Evolutionary conservation across 2,888 invertebrate genomes (phyloP).

Genomic region (Agriopis aurantiaria): DNA sequence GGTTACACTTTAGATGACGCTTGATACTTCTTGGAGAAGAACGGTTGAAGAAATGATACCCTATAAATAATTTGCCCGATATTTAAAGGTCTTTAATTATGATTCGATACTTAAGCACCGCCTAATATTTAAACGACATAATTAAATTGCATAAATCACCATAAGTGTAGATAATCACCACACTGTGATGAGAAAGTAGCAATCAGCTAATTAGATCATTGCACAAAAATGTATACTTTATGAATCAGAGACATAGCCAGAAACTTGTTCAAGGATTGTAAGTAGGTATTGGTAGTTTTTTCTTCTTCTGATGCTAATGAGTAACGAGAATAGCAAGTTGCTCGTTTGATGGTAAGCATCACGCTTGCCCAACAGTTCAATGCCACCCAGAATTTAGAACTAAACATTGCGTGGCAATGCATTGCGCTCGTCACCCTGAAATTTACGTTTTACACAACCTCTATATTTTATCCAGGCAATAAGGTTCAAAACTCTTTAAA

Average conservation of each 20-base stretch:
- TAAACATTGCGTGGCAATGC: too few species aligned
- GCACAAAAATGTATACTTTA: background rate
- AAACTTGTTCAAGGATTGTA: background rate
- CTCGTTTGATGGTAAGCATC: too few species aligned
- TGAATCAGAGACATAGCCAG: background rate
- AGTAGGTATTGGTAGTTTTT: background rate
- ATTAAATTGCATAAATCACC: constrained; percentile 5
- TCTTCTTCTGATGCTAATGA: too few species aligned
- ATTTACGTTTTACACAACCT: too few species aligned
- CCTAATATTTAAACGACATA: background rate
- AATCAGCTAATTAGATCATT: constrained; percentile 5
- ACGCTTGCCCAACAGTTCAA: too few species aligned
- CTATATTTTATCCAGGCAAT: too few species aligned
- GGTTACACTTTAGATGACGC: too few species aligned
- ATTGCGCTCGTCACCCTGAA: too few species aligned
- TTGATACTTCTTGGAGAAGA: background rate
- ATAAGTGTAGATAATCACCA: constrained; percentile 2
- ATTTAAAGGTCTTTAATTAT: constrained; percentile 28
- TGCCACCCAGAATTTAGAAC: too few species aligned
- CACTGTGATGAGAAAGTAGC: constrained; percentile 6
- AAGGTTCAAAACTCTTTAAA: too few species aligned
- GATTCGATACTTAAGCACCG: background rate
- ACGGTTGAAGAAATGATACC: constrained; percentile 8
- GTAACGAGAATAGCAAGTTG: too few species aligned
- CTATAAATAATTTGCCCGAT: constrained; percentile 2